phyloP scores from a whole-genome alignment of 2,888 invertebrate genomes.

The Lagria hirta region DNA sequence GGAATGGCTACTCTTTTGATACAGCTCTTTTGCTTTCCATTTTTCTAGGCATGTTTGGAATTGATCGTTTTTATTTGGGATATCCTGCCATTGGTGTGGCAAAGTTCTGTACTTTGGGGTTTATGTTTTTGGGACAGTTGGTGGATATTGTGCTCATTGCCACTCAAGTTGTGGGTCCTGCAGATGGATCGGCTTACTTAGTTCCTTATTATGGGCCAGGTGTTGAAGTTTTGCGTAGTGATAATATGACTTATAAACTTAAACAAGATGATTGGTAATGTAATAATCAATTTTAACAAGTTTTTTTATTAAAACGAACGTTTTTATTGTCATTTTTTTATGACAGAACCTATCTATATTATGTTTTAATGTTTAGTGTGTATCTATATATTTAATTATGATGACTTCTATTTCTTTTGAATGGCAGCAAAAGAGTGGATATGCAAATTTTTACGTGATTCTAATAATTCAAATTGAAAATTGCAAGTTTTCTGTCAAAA shows the following conservation, averaged over 20 bases:
- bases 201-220: constrained; percentile 93
- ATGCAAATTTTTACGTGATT: too few relatives aligned
- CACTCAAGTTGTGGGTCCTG: constrained; percentile 91
- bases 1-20: constrained; percentile 93
- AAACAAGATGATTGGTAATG: constrained; percentile 74
- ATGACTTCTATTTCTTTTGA: too few relatives aligned
- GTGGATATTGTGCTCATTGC: constrained; percentile 94
- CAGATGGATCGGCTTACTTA: constrained; percentile 92
- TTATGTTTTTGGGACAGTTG: constrained; percentile 93
- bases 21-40: constrained; percentile 90
- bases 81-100: constrained; percentile 94
- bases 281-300: constrained; percentile 1
- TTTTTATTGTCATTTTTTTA: too few relatives aligned
- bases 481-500: too few relatives aligned
- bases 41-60: constrained; percentile 97
- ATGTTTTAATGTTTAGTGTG: too few relatives aligned
- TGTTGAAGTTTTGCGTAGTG: constrained; percentile 75
- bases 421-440: too few relatives aligned
- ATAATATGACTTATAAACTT: constrained; percentile 82
- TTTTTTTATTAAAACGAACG: too few relatives aligned
- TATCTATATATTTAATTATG: too few relatives aligned
- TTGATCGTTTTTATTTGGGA: constrained; percentile 97
- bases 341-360: too few relatives aligned
- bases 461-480: too few relatives aligned
- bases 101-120: constrained; percentile 94